Evolutionary conservation across 2,113 vertebrate genomes (phyloP).

Genomic region (Macquaria ambigua): DNA sequence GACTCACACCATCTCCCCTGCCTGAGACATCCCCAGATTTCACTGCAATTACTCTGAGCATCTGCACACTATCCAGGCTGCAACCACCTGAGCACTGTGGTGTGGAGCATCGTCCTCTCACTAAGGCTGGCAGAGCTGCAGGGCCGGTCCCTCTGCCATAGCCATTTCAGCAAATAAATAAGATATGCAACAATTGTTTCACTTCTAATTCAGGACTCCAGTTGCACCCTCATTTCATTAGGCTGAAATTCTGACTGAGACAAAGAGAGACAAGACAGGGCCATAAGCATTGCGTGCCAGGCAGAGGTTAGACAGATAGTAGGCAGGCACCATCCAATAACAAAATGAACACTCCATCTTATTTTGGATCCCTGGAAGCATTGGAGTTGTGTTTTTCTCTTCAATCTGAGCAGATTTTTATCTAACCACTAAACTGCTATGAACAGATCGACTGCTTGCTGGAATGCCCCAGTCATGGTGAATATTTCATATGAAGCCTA

Average conservation of each 20-base stretch:
- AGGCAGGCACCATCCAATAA: slow-evolving; percentile 59
- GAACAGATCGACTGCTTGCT: slow-evolving; percentile 49
- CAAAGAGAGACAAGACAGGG: slow-evolving; percentile 56
- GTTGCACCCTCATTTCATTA: slow-evolving; percentile 60
- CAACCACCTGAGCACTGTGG: slow-evolving; percentile 39
- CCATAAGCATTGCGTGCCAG: slow-evolving; percentile 52
- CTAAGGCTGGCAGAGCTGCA: background rate
- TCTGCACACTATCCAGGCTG: slow-evolving; percentile 23
- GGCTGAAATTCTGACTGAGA: slow-evolving; percentile 52
- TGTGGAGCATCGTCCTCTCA: background rate
- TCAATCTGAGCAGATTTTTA: slow-evolving; percentile 56
- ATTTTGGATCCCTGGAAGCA: slow-evolving; percentile 63
- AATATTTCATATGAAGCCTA: slow-evolving; percentile 77
- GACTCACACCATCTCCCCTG: background rate
- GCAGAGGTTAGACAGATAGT: slow-evolving; percentile 43
- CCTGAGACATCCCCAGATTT: slow-evolving; percentile 46
- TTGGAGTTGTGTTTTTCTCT: slow-evolving; percentile 43
- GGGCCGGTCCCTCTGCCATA: background rate
- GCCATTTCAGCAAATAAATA: slow-evolving; percentile 58
- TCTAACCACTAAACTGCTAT: slow-evolving; percentile 69
- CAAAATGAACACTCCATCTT: slow-evolving; percentile 63
- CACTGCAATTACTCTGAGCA: slow-evolving; percentile 54
- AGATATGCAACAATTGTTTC: slow-evolving; percentile 50
- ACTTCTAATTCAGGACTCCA: slow-evolving; percentile 38
- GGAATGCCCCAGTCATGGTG: slow-evolving; percentile 67